Base-by-base conservation (phyloP, 2,797 vertebrate species). In the Psittacula derbiana region DNA sequence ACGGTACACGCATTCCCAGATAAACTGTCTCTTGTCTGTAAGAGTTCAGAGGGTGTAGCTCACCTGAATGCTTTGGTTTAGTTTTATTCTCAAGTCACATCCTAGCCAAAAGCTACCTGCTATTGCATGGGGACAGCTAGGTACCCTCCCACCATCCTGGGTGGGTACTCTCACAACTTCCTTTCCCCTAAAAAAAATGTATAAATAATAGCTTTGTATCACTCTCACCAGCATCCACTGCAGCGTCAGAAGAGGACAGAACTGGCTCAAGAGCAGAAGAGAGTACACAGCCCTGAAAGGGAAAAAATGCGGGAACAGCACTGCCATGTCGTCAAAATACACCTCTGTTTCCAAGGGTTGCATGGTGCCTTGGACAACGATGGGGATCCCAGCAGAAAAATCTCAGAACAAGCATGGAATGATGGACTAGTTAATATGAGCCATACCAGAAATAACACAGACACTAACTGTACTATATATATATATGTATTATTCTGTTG, bases 81-180 rank as follows among this genome's bases (percentile, higher is more conserved):
- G 36, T 41, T 93, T 72, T 53, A 57, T 73, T 58, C 19, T 72
- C 28, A 53, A 72, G 46, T 52, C 30, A 57, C 30, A 53, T 12
- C 74, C 53, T 14, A 72, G 58, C 24, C 38, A 82, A 72, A 24
- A 57, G 31, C 36, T 16, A 30, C 24, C 4, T n/a, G 49, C 23
- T 36, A 6, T 0, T 27, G 21, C 4, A 0, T 0, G 0, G 16
- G 27, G 46, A 96, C 11, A 62, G 9, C 25, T 58, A 3, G 0
- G 41, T 18, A 40, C 8, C 15, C 15, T 36, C 33, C 15, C 50
- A 25, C 3, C 50, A 62, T 2, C 46, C 50, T 23, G 25, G 33
- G 1, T 31, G 36, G 10, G 41, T 50, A 38, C 14, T 66, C 67
- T 62, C 3, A 2, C 12, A 30, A 75, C 7, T 38, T 75, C 36